Evolutionary conservation across 2,797 vertebrate species (phyloP).

Genomic region (Morus bassanus): DNA sequence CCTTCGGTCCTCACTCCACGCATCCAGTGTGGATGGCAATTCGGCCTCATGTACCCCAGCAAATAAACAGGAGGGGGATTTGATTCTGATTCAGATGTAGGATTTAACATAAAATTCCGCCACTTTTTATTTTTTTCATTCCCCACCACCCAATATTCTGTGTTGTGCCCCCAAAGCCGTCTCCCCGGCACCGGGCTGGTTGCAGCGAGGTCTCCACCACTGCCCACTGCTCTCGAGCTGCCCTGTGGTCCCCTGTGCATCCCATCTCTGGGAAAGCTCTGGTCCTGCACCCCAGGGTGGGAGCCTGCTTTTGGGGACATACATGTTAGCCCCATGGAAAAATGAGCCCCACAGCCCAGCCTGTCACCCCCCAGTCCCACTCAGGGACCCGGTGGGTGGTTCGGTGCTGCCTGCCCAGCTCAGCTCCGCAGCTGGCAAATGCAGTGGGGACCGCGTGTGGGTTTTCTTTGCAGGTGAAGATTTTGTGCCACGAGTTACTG

Average conservation of each 20-base stretch:
- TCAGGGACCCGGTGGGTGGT: accelerated
- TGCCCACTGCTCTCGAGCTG: accelerated
- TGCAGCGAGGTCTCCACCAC: neutral
- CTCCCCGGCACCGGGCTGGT: accelerated
- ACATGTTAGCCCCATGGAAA: accelerated
- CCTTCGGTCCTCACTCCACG: accelerated
- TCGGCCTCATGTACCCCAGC: neutral
- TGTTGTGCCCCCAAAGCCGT: neutral
- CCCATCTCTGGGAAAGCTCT: neutral
- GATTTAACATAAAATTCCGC: neutral
- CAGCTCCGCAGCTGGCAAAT: neutral
- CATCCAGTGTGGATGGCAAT: accelerated
- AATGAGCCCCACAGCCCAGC: neutral
- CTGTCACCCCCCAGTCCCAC: neutral
- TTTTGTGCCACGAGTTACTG: conserved; percentile 92
- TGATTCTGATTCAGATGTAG: neutral
- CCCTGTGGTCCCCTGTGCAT: accelerated
- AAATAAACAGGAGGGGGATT: neutral
- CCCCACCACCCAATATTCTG: neutral
- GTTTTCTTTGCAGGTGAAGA: conserved; percentile 85
- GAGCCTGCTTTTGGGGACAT: neutral
- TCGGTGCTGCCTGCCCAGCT: accelerated
- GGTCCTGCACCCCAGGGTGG: neutral
- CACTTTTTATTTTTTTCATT: neutral
- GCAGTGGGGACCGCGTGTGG: accelerated